Percentiles rank a stretch among this genome's conserved stretches.
phyloP scores from a whole-genome alignment of 1,140 invertebrate genomes.

The Drusus annulatus region DNA sequence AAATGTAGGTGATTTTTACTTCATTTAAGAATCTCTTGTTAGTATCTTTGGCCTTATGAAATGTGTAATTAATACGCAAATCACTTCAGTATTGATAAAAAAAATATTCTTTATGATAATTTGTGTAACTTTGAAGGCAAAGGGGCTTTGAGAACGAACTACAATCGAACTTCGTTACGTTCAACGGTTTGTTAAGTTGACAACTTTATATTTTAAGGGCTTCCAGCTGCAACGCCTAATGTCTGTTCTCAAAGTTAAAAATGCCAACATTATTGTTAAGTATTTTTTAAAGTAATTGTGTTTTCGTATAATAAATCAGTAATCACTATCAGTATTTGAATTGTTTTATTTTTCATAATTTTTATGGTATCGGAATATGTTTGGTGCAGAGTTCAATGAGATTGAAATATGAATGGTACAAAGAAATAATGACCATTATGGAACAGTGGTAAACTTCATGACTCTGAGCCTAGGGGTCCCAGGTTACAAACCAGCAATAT shows the following conservation, averaged over 20 bases:
- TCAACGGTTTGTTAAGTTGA: not conserved
- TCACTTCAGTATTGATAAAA: slow-evolving; percentile 33
- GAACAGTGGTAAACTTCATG: too few species aligned
- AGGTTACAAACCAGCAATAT: too few species aligned
- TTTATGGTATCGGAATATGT: too few species aligned
- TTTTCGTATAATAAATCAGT: slow-evolving; percentile 41
- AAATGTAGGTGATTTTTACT: slow-evolving; percentile 1
- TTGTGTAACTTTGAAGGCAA: slow-evolving; percentile 11
- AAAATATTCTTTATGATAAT: slow-evolving; percentile 9
- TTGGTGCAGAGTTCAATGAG: too few species aligned
- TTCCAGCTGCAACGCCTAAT: slow-evolving; percentile 22
- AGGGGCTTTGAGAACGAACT: slow-evolving; percentile 19
- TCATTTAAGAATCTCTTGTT: slow-evolving; percentile 30
- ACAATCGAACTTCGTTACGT: not conserved
- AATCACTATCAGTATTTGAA: not conserved
- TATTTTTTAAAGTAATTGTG: slow-evolving; percentile 25
- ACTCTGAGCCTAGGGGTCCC: too few species aligned
- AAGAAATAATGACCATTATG: too few species aligned
- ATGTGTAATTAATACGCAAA: slow-evolving; percentile 24
- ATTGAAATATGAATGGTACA: too few species aligned
- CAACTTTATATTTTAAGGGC: slow-evolving; percentile 5
- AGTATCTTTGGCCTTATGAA: slow-evolving; percentile 33
- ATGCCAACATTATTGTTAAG: slow-evolving; percentile 29
- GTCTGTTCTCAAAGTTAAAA: slow-evolving; percentile 33
- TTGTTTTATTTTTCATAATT: slow-evolving; percentile 14